phyloP scores from a whole-genome alignment of 2,888 invertebrate species.

The Cacoxenus indagator region DNA sequence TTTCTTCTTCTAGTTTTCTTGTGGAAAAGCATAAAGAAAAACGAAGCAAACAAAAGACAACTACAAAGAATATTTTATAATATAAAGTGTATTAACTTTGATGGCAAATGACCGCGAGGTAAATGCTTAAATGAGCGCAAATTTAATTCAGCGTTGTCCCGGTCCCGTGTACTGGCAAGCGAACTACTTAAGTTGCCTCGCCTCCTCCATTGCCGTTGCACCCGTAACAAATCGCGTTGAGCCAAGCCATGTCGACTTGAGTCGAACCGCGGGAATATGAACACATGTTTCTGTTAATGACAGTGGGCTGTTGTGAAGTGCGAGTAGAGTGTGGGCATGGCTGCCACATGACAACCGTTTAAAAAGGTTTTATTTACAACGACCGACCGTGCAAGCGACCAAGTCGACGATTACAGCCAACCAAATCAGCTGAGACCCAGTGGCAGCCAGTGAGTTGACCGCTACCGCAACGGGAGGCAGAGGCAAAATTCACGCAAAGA shows the following conservation, averaged over 20 bases:
- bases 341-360: slow-evolving; percentile 64
- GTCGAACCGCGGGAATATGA: slow-evolving; percentile 20
- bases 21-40: slow-evolving; percentile 28
- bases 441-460: slow-evolving; percentile 12
- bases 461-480: slow-evolving; percentile 8
- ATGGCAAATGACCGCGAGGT: slow-evolving; percentile 54
- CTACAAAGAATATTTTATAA: slow-evolving; percentile 47
- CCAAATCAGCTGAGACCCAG: neutral
- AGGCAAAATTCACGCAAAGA: neutral
- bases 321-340: slow-evolving; percentile 12
- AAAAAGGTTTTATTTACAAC: slow-evolving; percentile 64
- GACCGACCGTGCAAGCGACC: slow-evolving; percentile 36
- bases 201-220: too few species aligned
- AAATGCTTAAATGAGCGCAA: slow-evolving; percentile 6
- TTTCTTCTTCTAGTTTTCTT: slow-evolving; percentile 20
- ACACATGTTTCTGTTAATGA: slow-evolving; percentile 53
- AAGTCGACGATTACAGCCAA: neutral
- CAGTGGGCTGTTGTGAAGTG: slow-evolving; percentile 36
- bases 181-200: slow-evolving; percentile 10
- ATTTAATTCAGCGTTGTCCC: neutral
- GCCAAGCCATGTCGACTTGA: neutral
- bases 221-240: too few species aligned
- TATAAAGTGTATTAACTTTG: slow-evolving; percentile 60
- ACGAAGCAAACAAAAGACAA: slow-evolving; percentile 29
- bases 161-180: neutral